Conservation (phyloP, 2,113 vertebrate species). For the Coracopsis vasa region DNA sequence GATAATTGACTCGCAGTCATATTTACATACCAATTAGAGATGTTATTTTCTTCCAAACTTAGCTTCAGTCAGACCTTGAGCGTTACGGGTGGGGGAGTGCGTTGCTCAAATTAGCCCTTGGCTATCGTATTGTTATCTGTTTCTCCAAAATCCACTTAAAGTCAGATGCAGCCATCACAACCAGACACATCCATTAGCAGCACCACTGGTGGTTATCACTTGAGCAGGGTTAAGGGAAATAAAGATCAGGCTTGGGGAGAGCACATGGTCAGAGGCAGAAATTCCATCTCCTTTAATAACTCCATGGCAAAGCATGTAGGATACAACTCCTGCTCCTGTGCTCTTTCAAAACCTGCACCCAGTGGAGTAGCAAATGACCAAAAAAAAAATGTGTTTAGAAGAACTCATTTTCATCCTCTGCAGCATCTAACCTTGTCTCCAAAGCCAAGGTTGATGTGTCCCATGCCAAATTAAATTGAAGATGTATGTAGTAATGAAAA, state of each 20-base stretch:
- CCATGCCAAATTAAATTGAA: conserved; percentile 69
- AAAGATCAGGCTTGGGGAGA: too few relatives aligned
- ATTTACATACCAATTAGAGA: neutral
- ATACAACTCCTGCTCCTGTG: neutral
- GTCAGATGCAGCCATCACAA: neutral
- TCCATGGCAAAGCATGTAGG: neutral
- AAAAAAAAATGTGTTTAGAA: neutral
- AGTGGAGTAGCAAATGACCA: conserved; percentile 1
- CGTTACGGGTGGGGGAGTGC: neutral
- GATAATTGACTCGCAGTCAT: neutral
- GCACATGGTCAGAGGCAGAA: neutral
- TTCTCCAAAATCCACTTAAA: accelerated
- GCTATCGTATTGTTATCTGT: neutral
- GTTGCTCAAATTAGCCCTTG: neutral
- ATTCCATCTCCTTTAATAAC: neutral
- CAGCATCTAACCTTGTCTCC: conserved; percentile 68
- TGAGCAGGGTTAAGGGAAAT: neutral
- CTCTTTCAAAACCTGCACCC: neutral
- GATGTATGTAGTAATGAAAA: conserved; percentile 64
- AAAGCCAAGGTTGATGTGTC: conserved; percentile 71
- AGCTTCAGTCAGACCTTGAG: neutral
- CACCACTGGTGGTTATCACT: accelerated
- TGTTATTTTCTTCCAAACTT: neutral
- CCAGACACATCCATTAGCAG: neutral
- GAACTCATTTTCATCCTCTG: conserved; percentile 64